Evolutionary conservation across 1,140 invertebrate genomes (phyloP).

Genomic region (Drosophila malerkotliana): DNA sequence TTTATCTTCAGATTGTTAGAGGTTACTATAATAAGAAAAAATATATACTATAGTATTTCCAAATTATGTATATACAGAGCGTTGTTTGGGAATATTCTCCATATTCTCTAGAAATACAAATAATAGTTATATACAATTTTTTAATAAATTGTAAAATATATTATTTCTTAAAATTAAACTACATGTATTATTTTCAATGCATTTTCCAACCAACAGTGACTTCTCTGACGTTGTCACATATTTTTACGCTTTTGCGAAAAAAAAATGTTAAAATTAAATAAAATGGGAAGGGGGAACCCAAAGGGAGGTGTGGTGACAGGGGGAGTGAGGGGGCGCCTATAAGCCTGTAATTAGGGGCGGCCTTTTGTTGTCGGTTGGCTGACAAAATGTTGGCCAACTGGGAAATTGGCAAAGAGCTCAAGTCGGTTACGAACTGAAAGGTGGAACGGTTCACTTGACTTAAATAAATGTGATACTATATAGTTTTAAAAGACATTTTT

Average conservation of each 20-base stretch:
- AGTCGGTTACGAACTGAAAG: background rate
- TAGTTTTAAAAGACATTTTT: too few species aligned
- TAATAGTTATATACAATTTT: too few species aligned
- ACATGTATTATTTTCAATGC: constrained; percentile 4
- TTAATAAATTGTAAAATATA: background rate
- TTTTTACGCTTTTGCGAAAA: constrained; percentile 75
- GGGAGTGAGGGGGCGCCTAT: background rate
- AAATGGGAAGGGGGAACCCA: background rate
- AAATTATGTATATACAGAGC: too few species aligned
- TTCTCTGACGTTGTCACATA: constrained; percentile 71
- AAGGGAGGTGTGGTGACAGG: background rate
- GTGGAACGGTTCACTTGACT: background rate
- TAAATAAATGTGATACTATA: background rate
- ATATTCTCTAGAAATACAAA: too few species aligned
- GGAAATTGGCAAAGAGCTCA: constrained; percentile 44
- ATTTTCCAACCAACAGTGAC: constrained; percentile 13
- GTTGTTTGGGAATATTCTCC: too few species aligned
- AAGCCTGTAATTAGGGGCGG: constrained; percentile 68
- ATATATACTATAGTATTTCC: too few species aligned
- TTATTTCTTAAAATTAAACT: background rate
- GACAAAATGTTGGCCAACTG: constrained; percentile 67
- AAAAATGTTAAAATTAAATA: constrained; percentile 18
- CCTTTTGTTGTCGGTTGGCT: constrained; percentile 65
- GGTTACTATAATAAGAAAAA: too few species aligned
- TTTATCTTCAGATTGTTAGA: too few species aligned